phyloP scores from a whole-genome alignment of 2,113 vertebrate species.

The Microtus montanus region DNA sequence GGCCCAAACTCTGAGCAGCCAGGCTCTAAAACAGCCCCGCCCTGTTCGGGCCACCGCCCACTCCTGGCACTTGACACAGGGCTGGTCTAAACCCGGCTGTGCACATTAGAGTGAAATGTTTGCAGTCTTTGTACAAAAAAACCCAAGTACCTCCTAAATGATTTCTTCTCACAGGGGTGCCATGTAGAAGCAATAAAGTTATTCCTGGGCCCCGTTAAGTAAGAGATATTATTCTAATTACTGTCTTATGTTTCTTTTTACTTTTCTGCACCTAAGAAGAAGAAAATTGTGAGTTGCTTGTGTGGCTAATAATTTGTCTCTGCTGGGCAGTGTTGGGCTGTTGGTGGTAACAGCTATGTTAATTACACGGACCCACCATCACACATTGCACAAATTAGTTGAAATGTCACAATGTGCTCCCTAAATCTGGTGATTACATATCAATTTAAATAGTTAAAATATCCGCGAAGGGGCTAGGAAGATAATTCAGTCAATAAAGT shows the following conservation, averaged over 20 bases:
- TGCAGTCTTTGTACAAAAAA: not conserved
- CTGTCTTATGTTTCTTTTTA: not conserved
- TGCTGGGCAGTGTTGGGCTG: not conserved
- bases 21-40: not conserved
- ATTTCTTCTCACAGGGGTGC: not conserved
- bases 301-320: not conserved
- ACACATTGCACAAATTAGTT: no score
- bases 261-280: not conserved
- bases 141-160: not conserved
- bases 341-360: not conserved
- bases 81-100: not conserved
- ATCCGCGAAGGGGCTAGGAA: not conserved
- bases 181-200: not conserved
- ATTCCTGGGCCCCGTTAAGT: not conserved
- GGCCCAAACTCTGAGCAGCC: not conserved
- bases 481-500: not conserved
- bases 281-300: not conserved
- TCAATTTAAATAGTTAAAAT: not conserved
- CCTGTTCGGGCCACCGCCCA: fast-evolving
- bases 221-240: not conserved
- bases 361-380: not conserved
- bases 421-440: not conserved
- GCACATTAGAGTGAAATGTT: not conserved
- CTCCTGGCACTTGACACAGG: not conserved
- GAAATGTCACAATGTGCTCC: not conserved